Base-by-base conservation (phyloP, 2,888 invertebrate genomes). In the Caradrina clavipalpis region DNA sequence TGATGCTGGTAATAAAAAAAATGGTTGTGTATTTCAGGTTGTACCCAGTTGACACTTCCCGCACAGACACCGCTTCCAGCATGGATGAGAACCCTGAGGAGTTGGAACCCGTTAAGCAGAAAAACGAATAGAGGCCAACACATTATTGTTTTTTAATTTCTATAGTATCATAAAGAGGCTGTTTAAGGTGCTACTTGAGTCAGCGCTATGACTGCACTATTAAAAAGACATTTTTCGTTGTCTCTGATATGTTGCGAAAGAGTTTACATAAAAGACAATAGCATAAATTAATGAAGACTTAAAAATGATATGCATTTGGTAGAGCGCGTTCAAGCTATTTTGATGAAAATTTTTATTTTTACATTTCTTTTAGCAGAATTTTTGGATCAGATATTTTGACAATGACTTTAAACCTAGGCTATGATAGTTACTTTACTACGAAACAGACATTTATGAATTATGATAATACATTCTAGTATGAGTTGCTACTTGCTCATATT, bases 1-100 rank as follows among this genome's bases (percentile, higher is more conserved):
- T 39, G 3, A 39, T 13, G 39, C 39, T 8, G 8, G 35, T 8
- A n/a, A 35, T 8, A 6, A 1, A 13, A 2, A 42, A 15, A 45
- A 17, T 45, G 6, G 0, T 45, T 45, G 13, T 51, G 11, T 62
- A 22, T 89, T 87, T 51, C 73, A 98, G 98, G 98, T 94, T 99
- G 69, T 99, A 99, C 91, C 99, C 99, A 15, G 99, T 99, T 3
- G 99, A 99, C 93, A 98, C 98, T 87, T 97, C 96, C 7, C 97
- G 99, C 65, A 95, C 97, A 17, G 99, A 99, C 91, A 98, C 96
- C 6, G 96, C 96, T 0, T 87, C 94, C 6, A 93, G 95, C 42
- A 96, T 97, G 91, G 96, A 94, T 58, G 97, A 97, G 77, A 91
- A 78, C 26, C 90, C 95, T 0, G 95, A 93, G 0, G 94, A 93